Evolutionary conservation across 1,140 invertebrate species (phyloP).

Genomic region (Adelges cooleyi): DNA sequence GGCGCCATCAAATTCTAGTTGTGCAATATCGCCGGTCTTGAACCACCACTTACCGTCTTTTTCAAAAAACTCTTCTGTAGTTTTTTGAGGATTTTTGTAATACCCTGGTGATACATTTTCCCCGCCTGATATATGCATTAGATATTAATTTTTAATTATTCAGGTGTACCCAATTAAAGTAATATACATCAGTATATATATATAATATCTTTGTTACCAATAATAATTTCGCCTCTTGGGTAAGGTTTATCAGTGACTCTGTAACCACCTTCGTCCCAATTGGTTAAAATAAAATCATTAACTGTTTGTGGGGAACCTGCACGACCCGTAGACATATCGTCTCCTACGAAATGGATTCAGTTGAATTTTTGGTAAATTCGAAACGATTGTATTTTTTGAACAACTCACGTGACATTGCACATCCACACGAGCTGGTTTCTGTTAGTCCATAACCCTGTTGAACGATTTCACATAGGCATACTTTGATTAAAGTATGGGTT

Average conservation of each 20-base stretch:
- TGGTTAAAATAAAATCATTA: conserved; percentile 73
- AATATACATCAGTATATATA: too few relatives aligned
- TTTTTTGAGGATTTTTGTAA: conserved; percentile 81
- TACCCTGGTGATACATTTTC: conserved; percentile 86
- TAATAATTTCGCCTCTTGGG: conserved; percentile 84
- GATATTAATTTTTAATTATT: too few relatives aligned
- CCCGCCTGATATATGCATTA: too few relatives aligned
- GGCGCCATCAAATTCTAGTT: conserved; percentile 81
- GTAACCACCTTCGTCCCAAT: conserved; percentile 95
- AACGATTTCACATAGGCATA: conserved; percentile 80
- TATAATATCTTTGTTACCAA: conserved; percentile 54
- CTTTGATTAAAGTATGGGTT: conserved; percentile 88
- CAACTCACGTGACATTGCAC: conserved; percentile 68
- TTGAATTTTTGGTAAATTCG: too few relatives aligned
- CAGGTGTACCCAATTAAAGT: too few relatives aligned
- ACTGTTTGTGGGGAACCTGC: conserved; percentile 81
- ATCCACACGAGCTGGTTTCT: conserved; percentile 87
- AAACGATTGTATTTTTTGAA: neutral
- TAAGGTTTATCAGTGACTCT: conserved; percentile 75
- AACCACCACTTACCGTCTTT: conserved; percentile 79
- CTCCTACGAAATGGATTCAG: conserved; percentile 36
- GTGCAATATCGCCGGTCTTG: conserved; percentile 90
- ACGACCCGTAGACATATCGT: conserved; percentile 64
- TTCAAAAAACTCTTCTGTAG: conserved; percentile 80
- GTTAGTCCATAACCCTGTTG: conserved; percentile 95